Conservation (phyloP, 2,888 invertebrate genomes). For the Nysson spinosus region DNA sequence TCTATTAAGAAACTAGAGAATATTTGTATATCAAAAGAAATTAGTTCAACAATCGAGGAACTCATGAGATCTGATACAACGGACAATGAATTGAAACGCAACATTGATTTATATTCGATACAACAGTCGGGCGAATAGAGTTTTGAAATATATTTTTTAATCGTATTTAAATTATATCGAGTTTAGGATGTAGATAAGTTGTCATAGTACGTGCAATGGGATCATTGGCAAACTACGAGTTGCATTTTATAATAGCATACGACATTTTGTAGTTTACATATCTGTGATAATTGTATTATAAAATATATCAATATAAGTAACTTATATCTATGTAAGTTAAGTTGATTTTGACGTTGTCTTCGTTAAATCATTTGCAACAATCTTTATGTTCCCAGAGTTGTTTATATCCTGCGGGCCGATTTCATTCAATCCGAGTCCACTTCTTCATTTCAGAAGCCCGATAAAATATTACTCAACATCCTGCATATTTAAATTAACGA, state of each 20-base stretch:
- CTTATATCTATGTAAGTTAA: conserved; percentile 61
- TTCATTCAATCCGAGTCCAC: conserved; percentile 10
- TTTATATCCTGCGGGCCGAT: no score
- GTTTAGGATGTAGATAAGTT: conserved; percentile 52
- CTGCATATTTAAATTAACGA: not conserved
- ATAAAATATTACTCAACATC: not conserved
- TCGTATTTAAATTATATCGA: conserved; percentile 60
- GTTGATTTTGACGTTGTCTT: conserved; percentile 44
- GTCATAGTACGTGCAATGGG: conserved; percentile 63
- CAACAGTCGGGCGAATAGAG: conserved; percentile 56
- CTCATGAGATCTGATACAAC: conserved; percentile 56
- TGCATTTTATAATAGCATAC: conserved; percentile 72
- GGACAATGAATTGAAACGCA: conserved; percentile 58
- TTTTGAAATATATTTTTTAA: conserved; percentile 62
- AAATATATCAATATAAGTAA: conserved; percentile 68
- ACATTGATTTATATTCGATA: conserved; percentile 54
- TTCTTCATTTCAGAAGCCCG: not conserved
- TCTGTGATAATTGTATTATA: conserved; percentile 76
- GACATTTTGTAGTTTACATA: conserved; percentile 76
- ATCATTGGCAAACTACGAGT: conserved; percentile 60
- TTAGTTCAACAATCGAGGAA: conserved; percentile 54
- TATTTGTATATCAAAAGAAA: conserved; percentile 54
- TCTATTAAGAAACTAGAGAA: conserved; percentile 52
- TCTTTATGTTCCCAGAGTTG: no score
- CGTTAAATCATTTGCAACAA: conserved; percentile 33